A percentile compares a stretch with the other conserved stretches of the same genome.
Evolutionary conservation across 1,140 invertebrate genomes (phyloP).

Genomic region (Kradibia gibbosae): DNA sequence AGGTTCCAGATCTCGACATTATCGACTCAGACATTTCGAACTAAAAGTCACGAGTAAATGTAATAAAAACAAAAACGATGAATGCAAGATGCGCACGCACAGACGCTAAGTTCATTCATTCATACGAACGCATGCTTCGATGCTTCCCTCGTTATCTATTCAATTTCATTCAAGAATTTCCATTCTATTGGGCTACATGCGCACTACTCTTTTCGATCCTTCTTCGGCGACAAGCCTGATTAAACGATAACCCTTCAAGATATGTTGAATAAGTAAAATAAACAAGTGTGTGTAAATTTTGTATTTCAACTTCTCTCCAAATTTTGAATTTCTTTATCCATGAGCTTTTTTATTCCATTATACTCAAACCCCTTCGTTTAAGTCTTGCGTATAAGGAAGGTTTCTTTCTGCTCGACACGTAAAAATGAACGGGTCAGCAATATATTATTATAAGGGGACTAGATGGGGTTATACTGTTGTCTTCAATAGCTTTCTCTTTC

Average conservation of each 20-base stretch:
- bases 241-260: not conserved
- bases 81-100: constrained; percentile 35
- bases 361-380: no score
- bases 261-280: not conserved
- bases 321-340: no score
- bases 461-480: not conserved
- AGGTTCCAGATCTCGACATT: not conserved
- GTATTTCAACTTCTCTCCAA: no score
- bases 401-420: not conserved
- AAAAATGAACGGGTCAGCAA: not conserved
- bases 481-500: not conserved
- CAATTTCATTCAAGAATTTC: not conserved
- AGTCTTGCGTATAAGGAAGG: not conserved
- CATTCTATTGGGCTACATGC: not conserved
- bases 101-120: constrained; percentile 19
- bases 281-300: not conserved
- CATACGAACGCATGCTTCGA: constrained; percentile 3
- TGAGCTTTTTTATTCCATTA: no score
- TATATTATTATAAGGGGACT: not conserved
- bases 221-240: not conserved
- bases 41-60: not conserved
- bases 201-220: not conserved
- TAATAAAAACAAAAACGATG: constrained; percentile 36
- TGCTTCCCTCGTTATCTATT: not conserved
- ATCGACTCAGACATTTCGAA: not conserved